phyloP scores from a whole-genome alignment of 2,797 vertebrate species.

The Dipus sagitta region DNA sequence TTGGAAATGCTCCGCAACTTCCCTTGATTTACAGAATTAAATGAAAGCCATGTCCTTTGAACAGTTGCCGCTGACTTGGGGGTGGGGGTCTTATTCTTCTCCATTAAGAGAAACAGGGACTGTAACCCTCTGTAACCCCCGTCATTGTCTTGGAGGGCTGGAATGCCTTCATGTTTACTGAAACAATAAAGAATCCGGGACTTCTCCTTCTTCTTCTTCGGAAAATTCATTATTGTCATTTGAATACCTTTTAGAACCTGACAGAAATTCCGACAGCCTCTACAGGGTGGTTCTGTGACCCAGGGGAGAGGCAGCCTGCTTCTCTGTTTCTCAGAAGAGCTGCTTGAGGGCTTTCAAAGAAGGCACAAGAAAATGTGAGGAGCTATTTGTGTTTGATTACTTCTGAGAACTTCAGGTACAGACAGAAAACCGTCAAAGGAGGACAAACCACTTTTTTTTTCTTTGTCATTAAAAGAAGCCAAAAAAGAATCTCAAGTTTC shows the following conservation, averaged over 20 bases:
- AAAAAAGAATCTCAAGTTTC: background rate
- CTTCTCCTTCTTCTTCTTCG: background rate
- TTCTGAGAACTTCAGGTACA: conserved; percentile 66
- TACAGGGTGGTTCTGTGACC: background rate
- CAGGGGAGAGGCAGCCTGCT: background rate
- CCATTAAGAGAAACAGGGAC: background rate
- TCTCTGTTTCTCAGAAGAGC: conserved; percentile 37
- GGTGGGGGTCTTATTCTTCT: background rate
- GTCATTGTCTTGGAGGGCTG: background rate
- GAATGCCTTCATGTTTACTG: conserved; percentile 29
- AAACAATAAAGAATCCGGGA: background rate
- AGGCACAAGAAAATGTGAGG: conserved; percentile 62
- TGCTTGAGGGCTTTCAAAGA: conserved; percentile 44
- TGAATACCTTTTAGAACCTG: conserved; percentile 25
- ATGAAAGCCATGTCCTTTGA: conserved; percentile 2
- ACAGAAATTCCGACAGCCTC: conserved; percentile 16
- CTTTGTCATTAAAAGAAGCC: background rate
- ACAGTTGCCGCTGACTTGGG: conserved; percentile 5
- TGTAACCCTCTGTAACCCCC: too few relatives aligned
- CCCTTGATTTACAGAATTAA: conserved; percentile 63
- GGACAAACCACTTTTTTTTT: conserved; percentile 31
- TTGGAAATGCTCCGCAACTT: conserved; percentile 12
- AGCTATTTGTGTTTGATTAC: conserved; percentile 68
- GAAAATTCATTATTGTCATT: conserved; percentile 51
- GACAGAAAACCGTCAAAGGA: conserved; percentile 49